These are phyloP conservation scores for Labrus mixtus DNA, from an alignment of 2,113 vertebrate species.

Conservation along the genomic window DNA sequence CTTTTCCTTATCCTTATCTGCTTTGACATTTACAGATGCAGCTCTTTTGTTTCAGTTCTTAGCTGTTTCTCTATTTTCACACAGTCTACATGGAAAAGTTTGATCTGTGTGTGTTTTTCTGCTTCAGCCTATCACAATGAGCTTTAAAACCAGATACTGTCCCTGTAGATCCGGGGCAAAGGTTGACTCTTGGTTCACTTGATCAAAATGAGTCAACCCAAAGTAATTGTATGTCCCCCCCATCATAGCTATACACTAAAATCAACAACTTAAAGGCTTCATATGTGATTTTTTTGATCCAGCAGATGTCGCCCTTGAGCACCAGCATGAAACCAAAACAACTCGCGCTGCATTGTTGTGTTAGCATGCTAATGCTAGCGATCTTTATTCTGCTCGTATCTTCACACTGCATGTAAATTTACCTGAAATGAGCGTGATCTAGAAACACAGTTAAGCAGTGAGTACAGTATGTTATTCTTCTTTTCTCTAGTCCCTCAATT, in stretches of 20 bases:
- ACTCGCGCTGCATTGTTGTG: too few species aligned
- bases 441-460: too few species aligned
- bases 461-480: too few species aligned
- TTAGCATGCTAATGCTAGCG: too few species aligned
- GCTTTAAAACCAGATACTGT: conserved; percentile 51
- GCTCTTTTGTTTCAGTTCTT: not conserved
- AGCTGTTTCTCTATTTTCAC: conserved; percentile 7
- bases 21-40: not conserved
- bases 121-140: conserved; percentile 22
- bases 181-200: conserved; percentile 30
- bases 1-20: not conserved
- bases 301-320: too few species aligned
- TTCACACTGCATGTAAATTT: too few species aligned
- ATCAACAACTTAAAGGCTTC: too few species aligned
- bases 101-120: conserved; percentile 18
- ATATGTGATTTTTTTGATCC: too few species aligned
- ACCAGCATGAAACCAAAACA: too few species aligned
- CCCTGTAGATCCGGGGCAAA: conserved; percentile 46
- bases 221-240: not conserved
- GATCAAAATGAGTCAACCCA: conserved; percentile 22
- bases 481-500: too few species aligned
- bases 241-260: not conserved
- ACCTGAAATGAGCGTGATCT: too few species aligned
- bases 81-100: not conserved
- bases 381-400: too few species aligned